Base-by-base conservation (phyloP, 2,797 vertebrate genomes). In the Tragopan temminckii region DNA sequence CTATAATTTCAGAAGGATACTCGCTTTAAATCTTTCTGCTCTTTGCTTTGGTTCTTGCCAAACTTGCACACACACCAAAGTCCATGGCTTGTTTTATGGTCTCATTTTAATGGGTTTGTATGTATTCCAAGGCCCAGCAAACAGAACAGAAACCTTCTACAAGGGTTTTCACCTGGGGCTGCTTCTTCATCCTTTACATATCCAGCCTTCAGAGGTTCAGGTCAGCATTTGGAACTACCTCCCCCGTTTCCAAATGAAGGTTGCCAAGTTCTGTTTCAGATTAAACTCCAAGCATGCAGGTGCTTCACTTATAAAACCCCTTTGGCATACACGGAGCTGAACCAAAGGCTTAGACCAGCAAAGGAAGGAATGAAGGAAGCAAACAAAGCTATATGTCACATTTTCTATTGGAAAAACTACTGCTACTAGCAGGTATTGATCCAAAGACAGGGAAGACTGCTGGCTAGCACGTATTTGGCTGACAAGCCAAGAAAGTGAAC, bases 31-130 rank as follows among this genome's bases (percentile, higher is more conserved):
- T 96, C 90, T 92, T 91, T 0, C 24, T 23, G 10, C 29, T 80
- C 42, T 80, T 35, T 58, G 64, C 61, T 78, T 88, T 84, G 69
- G 40, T 61, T 81, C 92, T 92, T 76, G 69, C 85, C 94, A 90
- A 77, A 93, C 76, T 71, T 59, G 53, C 42, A 55, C 71, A 23
- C n/a, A 77, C 58, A 93, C 85, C 76, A 87, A 85, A 96, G 79
- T 43, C 69, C 20, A 25, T 15, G 79, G 52, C 29, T 91, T 84
- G 70, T 38, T 97, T 94, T 95, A 93, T 27, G 61, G 50, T 50
- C 53, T 88, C 23, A 6, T 94, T 94, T 71, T 92, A 95, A 93
- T 72, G 86, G 66, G 66, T 76, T 93, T 92, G 81, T 85, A 76
- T 81, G 69, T 53, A 79, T 57, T 93, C 79, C 81, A 94, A 87